Conservation (phyloP, 1,140 invertebrate genomes). For the Leptoteleia sp. region DNA sequence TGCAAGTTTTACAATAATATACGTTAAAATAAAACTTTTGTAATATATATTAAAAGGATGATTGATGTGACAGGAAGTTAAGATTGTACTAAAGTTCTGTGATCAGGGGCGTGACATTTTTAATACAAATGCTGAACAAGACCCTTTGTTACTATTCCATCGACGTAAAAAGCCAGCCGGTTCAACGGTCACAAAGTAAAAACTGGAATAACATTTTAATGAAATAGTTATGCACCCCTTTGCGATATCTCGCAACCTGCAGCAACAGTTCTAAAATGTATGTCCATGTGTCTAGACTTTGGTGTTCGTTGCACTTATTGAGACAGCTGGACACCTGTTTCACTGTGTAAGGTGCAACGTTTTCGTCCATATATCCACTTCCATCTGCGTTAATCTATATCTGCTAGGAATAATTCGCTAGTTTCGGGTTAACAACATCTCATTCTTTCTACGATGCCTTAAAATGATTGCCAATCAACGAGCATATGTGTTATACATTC, state of each 20-base stretch:
- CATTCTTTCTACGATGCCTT: slow-evolving; percentile 50
- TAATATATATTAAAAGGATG: no score
- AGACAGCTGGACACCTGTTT: slow-evolving; percentile 78
- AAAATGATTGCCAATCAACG: slow-evolving; percentile 48
- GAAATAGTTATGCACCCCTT: slow-evolving; percentile 77
- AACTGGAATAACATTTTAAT: slow-evolving; percentile 69
- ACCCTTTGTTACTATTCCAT: slow-evolving; percentile 45
- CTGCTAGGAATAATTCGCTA: slow-evolving; percentile 67
- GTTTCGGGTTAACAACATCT: slow-evolving; percentile 67
- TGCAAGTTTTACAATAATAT: no score
- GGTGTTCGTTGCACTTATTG: slow-evolving; percentile 76
- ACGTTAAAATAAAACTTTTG: no score
- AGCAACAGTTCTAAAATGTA: slow-evolving; percentile 72
- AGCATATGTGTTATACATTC: slow-evolving; percentile 38
- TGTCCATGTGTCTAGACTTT: slow-evolving; percentile 71
- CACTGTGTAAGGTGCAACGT: slow-evolving; percentile 75
- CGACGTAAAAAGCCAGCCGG: slow-evolving; percentile 59
- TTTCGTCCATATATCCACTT: slow-evolving; percentile 62
- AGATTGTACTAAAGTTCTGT: slow-evolving; percentile 12
- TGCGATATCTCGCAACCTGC: slow-evolving; percentile 64
- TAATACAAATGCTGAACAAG: slow-evolving; percentile 28
- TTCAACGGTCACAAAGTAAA: slow-evolving; percentile 71
- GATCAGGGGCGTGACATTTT: slow-evolving; percentile 41
- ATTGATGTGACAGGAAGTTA: slow-evolving; percentile 9
- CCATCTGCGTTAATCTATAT: slow-evolving; percentile 66